These are phyloP conservation scores for Yasuhikotakia modesta DNA, from an alignment of 2,797 vertebrate genomes.

Conservation along the genomic window DNA sequence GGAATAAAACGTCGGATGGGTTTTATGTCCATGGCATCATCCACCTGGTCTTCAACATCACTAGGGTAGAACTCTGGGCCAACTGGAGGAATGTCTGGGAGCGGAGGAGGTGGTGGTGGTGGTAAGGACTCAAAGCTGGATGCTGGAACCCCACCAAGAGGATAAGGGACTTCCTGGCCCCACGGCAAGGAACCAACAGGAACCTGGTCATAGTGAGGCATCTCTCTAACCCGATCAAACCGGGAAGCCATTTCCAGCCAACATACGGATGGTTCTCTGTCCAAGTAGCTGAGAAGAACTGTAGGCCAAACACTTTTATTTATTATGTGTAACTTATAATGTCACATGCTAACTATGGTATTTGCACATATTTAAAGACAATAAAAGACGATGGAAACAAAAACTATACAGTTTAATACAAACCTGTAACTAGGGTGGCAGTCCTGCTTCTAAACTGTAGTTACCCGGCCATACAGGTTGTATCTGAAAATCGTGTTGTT, in stretches of 20 bases:
- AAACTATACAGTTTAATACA: neutral
- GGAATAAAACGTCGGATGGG: slow-evolving; percentile 88
- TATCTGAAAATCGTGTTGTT: neutral
- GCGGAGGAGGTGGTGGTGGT: slow-evolving; percentile 86
- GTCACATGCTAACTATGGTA: neutral
- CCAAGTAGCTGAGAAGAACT: slow-evolving; percentile 5
- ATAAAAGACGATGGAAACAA: neutral
- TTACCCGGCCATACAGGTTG: slow-evolving; percentile 4
- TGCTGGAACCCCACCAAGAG: slow-evolving; percentile 62
- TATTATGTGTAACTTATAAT: neutral
- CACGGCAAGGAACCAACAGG: slow-evolving; percentile 62
- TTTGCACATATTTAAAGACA: neutral
- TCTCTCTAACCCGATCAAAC: slow-evolving; percentile 70
- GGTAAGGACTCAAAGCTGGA: slow-evolving; percentile 78
- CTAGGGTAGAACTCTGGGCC: slow-evolving; percentile 74
- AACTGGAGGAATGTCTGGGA: slow-evolving; percentile 78
- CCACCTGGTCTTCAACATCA: slow-evolving; percentile 67
- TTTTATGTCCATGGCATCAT: slow-evolving; percentile 81
- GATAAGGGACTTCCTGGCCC: slow-evolving; percentile 57
- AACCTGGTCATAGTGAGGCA: slow-evolving; percentile 77
- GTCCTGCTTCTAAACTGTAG: neutral
- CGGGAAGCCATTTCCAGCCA: slow-evolving; percentile 60
- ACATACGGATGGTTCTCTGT: slow-evolving; percentile 65
- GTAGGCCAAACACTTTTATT: neutral
- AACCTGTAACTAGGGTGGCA: neutral